phyloP scores from a whole-genome alignment of 1,140 invertebrate species.

The Magallana gigas region DNA sequence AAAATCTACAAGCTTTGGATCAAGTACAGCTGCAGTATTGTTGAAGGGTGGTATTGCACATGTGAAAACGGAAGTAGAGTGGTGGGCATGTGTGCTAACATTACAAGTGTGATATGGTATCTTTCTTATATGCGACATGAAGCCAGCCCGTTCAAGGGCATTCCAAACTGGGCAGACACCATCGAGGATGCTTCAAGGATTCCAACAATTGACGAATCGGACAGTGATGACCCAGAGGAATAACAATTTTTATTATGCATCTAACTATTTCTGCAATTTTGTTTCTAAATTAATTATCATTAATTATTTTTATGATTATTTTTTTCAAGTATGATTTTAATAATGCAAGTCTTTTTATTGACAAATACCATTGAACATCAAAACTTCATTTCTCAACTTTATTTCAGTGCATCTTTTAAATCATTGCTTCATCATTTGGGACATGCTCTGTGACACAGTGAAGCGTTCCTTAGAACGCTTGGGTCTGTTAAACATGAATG shows the following conservation, averaged over 20 bases:
- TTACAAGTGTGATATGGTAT: conserved; percentile 42
- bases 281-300: too few relatives aligned
- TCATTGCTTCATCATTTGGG: too few relatives aligned
- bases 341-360: too few relatives aligned
- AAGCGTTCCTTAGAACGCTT: too few relatives aligned
- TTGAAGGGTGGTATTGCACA: conserved; percentile 2
- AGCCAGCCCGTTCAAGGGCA: not conserved
- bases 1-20: conserved; percentile 42
- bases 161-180: not conserved
- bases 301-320: not conserved
- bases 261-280: too few relatives aligned
- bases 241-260: not conserved
- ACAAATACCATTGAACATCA: too few relatives aligned
- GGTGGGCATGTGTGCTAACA: conserved; percentile 42
- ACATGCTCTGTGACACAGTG: too few relatives aligned
- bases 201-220: conserved; percentile 6
- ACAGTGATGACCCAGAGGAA: conserved; percentile 13
- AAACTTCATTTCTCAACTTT: too few relatives aligned
- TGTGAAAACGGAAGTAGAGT: conserved; percentile 42
- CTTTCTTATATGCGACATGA: conserved; percentile 17
- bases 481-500: too few relatives aligned
- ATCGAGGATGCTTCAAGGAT: not conserved
- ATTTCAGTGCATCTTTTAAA: too few relatives aligned
- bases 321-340: too few relatives aligned
- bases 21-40: not conserved